A percentile compares a stretch with the other conserved stretches of the same genome.
phyloP scores from a whole-genome alignment of 2,797 vertebrate genomes.

The Falco concolor region DNA sequence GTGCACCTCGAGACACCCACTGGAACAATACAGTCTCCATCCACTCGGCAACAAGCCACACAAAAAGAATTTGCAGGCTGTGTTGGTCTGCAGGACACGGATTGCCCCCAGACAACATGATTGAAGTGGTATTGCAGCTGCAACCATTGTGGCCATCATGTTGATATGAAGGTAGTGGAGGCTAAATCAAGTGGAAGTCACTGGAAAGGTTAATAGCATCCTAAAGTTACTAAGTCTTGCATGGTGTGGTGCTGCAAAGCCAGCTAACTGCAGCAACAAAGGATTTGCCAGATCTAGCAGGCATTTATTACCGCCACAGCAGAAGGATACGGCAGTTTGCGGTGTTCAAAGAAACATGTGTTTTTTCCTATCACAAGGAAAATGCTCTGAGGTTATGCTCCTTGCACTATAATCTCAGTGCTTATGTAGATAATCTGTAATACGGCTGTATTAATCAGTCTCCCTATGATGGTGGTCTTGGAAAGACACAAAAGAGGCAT shows the following conservation, averaged over 20 bases:
- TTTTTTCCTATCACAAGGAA: not conserved
- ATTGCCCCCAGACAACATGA: rapidly evolving
- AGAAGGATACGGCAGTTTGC: not conserved
- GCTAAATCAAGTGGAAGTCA: not conserved
- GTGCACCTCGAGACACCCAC: not conserved
- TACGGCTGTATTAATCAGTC: not conserved
- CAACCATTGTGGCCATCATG: rapidly evolving
- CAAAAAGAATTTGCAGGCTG: not conserved
- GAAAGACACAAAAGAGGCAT: not conserved
- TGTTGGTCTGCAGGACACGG: not conserved
- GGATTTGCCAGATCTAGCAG: not conserved
- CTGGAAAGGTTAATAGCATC: not conserved
- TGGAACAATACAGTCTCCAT: not conserved
- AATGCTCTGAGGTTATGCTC: not conserved
- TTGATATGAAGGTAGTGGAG: rapidly evolving
- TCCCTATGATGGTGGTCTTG: not conserved
- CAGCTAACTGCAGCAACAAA: not conserved
- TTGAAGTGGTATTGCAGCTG: not conserved
- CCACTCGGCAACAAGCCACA: not conserved
- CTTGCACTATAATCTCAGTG: not conserved
- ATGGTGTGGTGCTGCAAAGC: rapidly evolving
- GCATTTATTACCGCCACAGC: not conserved
- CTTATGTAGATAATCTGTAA: not conserved
- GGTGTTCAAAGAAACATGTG: not conserved
- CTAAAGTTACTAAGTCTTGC: not conserved